Percentiles rank a stretch among this genome's conserved stretches.
Evolutionary conservation across 2,797 vertebrate genomes (phyloP).

Genomic region (Huso huso): DNA sequence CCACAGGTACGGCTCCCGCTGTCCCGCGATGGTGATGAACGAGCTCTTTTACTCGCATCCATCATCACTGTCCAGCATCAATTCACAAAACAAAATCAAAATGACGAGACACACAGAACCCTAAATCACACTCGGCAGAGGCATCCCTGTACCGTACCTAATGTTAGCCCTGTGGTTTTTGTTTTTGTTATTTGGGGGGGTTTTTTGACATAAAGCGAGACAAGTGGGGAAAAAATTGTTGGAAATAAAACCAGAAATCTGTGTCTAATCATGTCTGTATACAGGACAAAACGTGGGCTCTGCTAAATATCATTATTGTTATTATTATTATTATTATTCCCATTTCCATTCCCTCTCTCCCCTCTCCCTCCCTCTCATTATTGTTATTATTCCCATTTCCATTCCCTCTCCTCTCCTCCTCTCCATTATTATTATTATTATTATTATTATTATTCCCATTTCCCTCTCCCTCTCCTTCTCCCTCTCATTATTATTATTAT

Average conservation of each 20-base stretch:
- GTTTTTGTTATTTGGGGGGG: constrained; percentile 3
- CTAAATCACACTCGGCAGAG: no score
- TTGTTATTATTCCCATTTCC: no score
- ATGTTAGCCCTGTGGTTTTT: not conserved
- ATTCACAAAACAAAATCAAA: no score
- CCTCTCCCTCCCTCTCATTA: not conserved
- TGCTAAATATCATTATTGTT: not conserved
- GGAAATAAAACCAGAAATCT: not conserved
- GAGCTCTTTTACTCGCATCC: not conserved
- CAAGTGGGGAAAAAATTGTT: no score
- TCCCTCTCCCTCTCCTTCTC: not conserved
- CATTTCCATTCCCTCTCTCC: constrained; percentile 1
- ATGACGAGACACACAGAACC: no score
- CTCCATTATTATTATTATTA: no score
- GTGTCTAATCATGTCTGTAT: no score
- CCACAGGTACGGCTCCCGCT: constrained; percentile 50
- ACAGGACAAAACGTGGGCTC: not conserved
- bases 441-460: no score
- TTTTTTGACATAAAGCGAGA: no score
- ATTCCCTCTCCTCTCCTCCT: no score
- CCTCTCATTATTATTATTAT: no score
- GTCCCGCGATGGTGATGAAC: not conserved
- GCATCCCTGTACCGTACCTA: no score
- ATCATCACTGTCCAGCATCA: not conserved
- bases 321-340: not conserved